Conservation (phyloP, 2,113 vertebrate species). For the Triplophysa dalaica region DNA sequence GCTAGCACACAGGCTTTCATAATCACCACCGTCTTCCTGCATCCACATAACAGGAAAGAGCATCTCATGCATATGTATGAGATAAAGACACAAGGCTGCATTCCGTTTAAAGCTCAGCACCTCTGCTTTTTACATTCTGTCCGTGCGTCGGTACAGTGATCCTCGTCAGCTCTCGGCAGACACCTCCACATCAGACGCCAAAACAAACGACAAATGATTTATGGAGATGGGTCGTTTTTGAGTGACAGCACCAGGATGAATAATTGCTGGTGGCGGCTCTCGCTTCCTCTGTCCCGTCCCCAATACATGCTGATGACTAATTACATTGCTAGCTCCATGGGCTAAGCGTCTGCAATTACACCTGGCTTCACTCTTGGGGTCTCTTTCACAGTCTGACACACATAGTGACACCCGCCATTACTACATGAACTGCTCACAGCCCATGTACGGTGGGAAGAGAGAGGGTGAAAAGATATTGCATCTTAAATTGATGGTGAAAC, state of each 20-base stretch:
- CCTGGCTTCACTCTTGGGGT: constrained; percentile 28
- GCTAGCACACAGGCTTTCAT: constrained; percentile 1
- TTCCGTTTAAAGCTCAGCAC: constrained; percentile 41
- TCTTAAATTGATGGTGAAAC: constrained; percentile 12
- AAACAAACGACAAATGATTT: constrained; percentile 49
- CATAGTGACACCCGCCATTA: constrained; percentile 2
- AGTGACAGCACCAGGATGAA: constrained; percentile 48
- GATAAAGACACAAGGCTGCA: constrained; percentile 35
- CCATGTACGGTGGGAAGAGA: neutral
- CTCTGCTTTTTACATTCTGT: constrained; percentile 41
- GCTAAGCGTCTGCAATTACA: constrained; percentile 41
- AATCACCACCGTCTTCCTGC: constrained; percentile 15
- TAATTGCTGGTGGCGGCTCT: constrained; percentile 50
- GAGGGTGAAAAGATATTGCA: neutral
- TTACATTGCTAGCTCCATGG: constrained; percentile 44
- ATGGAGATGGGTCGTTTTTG: constrained; percentile 40
- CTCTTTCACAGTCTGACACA: constrained; percentile 31
- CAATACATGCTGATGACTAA: constrained; percentile 42
- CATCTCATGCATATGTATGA: constrained; percentile 46
- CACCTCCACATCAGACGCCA: constrained; percentile 28
- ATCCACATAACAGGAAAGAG: constrained; percentile 15
- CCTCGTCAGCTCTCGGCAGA: constrained; percentile 40
- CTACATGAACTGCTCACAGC: neutral
- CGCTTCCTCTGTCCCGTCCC: constrained; percentile 38
- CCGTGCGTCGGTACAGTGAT: constrained; percentile 28